phyloP scores from a whole-genome alignment of 2,113 vertebrate species.

The Albula glossodonta region DNA sequence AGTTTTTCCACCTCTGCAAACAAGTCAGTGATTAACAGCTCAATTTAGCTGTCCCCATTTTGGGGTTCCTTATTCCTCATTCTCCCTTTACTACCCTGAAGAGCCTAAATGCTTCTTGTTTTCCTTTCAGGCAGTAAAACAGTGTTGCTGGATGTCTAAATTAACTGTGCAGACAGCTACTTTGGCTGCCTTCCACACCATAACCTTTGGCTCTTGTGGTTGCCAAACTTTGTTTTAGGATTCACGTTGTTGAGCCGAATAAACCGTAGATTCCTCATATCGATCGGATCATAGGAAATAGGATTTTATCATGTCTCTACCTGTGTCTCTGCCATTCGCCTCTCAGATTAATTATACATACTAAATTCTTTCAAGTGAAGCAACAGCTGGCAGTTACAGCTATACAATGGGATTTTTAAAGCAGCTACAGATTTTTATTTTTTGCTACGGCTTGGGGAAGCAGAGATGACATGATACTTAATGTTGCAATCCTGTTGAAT shows the following conservation, averaged over 20 bases:
- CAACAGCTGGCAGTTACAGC: not conserved
- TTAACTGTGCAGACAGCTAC: not conserved
- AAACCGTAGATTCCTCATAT: not conserved
- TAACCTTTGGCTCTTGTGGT: not conserved
- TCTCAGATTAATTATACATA: not conserved
- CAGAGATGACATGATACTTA: not conserved
- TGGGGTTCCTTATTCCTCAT: too few relatives aligned
- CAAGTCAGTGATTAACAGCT: too few relatives aligned
- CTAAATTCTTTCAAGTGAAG: not conserved
- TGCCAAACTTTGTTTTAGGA: too few relatives aligned
- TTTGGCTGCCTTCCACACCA: not conserved
- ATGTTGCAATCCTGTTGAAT: not conserved
- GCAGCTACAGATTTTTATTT: not conserved
- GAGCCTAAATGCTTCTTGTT: slow-evolving; percentile 29
- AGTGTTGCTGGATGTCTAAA: not conserved
- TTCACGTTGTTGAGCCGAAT: not conserved
- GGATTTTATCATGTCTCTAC: not conserved
- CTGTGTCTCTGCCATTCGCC: not conserved
- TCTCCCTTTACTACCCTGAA: slow-evolving; percentile 8
- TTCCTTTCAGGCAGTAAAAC: not conserved
- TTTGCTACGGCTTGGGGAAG: not conserved
- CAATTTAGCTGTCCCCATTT: too few relatives aligned
- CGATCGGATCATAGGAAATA: not conserved
- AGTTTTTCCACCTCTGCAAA: too few relatives aligned
- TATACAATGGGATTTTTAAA: not conserved